Base-by-base conservation (phyloP, 2,797 vertebrate genomes). In the Aldrovandia affinis region DNA sequence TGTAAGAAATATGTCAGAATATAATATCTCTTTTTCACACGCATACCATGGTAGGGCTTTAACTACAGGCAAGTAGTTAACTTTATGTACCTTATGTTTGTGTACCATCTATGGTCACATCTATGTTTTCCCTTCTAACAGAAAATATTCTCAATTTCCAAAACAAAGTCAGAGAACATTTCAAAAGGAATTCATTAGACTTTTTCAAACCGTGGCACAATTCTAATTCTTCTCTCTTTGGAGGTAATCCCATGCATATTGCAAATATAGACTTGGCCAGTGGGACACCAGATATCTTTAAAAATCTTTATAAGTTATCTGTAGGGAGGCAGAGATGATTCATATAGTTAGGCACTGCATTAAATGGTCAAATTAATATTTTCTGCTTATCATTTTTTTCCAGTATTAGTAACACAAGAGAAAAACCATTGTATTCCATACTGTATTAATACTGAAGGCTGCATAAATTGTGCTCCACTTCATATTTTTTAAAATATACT, bases 161-260 rank as follows among this genome's bases (percentile, higher is more conserved):
- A 42, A 39, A 73, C 42, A 77, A 77, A 77, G 42, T 47, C 42
- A 77, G 1, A 42, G 39, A 44, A 77, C 73, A 47, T 77, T 77
- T 75, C 0, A 42, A 44, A 22, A 77, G 42, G 25, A 44, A 25
- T 44, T 77, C 25, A 8, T 77, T n/a, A 47, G 73, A 77, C 73
- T 18, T 77, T 77, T 47, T 77, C 25, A 77, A 47, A 77, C 73
- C 42, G 10, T 77, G 39, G 73, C 73, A 25, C 9, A 25, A 47
- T 25, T 47, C 7, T 12, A 47, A 77, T 77, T 47, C 55, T 3
- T 57, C 42, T 47, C 22, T 77, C 42, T 77, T 44, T 47, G 39
- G 73, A 77, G 73, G 73, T n/a, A 77, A 77, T 77, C 73, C 73
- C 73, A 47, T 77, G 73, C 73, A 25, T 22, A 77, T 77, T 77